phyloP scores from a whole-genome alignment of 1,140 invertebrate genomes.

The Sweltsa coloradensis region DNA sequence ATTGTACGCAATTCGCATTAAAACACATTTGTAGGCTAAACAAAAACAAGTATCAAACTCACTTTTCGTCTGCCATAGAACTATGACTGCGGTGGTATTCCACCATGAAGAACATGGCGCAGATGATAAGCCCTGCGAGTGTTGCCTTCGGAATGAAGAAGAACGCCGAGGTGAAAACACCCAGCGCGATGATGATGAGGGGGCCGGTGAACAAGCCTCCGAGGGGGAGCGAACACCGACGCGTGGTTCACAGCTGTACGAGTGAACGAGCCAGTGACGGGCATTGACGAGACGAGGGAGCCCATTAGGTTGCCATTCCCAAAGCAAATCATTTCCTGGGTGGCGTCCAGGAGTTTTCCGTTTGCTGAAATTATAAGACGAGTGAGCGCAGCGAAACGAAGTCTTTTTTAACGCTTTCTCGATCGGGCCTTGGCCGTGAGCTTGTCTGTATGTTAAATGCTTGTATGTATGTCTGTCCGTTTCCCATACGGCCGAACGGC shows the following conservation, averaged over 20 bases:
- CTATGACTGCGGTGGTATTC: constrained; percentile 58
- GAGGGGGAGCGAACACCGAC: constrained; percentile 74
- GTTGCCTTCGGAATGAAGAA: constrained; percentile 67
- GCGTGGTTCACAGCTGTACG: constrained; percentile 84
- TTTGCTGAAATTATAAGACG: no score
- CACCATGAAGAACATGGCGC: constrained; percentile 68
- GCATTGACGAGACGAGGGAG: constrained; percentile 79
- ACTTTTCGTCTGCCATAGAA: constrained; percentile 79
- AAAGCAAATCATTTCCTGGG: constrained; percentile 73
- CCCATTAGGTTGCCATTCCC: constrained; percentile 73
- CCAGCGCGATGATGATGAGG: constrained; percentile 56
- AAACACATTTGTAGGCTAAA: no score
- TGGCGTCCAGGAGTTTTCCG: constrained; percentile 63
- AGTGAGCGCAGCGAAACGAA: no score
- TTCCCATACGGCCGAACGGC: no score
- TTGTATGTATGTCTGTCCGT: no score
- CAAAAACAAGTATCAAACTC: constrained; percentile 24
- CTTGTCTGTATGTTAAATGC: no score
- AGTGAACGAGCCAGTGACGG: constrained; percentile 77
- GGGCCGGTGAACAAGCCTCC: constrained; percentile 27
- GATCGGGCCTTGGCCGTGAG: no score
- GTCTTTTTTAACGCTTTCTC: no score
- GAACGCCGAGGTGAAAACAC: constrained; percentile 58
- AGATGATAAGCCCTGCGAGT: constrained; percentile 61
- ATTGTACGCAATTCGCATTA: no score